Base-by-base conservation (phyloP, 2,113 vertebrate species). In the Apodemus sylvaticus region DNA sequence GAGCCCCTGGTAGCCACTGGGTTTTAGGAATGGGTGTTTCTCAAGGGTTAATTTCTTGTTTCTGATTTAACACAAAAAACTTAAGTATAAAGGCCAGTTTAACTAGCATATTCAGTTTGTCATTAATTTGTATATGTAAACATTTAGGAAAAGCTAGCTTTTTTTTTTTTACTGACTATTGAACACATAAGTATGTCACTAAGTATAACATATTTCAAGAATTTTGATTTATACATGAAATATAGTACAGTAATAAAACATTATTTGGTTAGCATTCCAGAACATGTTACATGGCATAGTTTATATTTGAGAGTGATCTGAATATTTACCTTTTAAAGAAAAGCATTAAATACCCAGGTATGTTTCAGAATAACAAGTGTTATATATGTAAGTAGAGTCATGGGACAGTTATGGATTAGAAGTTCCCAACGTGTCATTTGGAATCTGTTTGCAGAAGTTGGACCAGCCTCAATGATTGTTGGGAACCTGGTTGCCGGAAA, bases 381-480 rank as follows among this genome's bases (percentile, higher is more conserved):
- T 31, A 16, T 5, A 34, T 5, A 26, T 2, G 51, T 86, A 73
- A 16, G 12, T 24, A n/a, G 4, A 70, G 26, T 66, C 79, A 39
- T 7, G 0, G 36, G 73, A 5, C 22, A 45, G 31, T 31, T 62
- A 22, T 12, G 10, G n/a, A 16, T 58, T 58, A n/a, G 66, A 48
- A 31, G 58, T 55, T 16, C 29, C 5, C 45, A 31, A 0, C 64
- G 14, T 89, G 53, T 94, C 83, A 77, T 34, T 66, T 24, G 34
- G 36, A 36, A 45, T 29, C 86, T 51, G 85, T 95, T 95, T 77
- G 74, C 98, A 99, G 99, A 99, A 97, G 99, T 99, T 39, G 99
- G 99, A 58, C 99, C 99, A 74, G 99, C 99, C 24, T 99, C 99
- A 1, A 99, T 99, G 99, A 99, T 99, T 53, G 99, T 99, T 48